Evolutionary conservation across 2,113 vertebrate genomes (phyloP), one percentile per base, ranked within the genome.

Genomic region (Apteryx owenii): DNA sequence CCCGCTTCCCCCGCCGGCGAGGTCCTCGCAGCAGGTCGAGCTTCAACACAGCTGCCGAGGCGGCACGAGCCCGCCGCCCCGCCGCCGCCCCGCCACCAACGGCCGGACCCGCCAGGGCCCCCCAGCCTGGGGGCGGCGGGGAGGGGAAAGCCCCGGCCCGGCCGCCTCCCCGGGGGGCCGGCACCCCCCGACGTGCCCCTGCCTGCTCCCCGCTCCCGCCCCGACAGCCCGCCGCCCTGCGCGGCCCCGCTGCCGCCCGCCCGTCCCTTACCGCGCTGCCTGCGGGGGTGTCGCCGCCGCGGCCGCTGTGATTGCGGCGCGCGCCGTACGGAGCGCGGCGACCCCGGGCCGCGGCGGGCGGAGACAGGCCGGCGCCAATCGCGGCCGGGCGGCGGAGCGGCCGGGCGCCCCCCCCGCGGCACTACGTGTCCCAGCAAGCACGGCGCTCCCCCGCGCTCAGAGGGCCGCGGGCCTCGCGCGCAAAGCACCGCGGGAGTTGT

Each of bases 401-500:
- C 75, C 40, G 8, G 17, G 10, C 20, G 0, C 5, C 1, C 6
- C 0, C 25, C 2, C 2, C 0, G 15, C 53, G 5, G 7, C 40
- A 95, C 94, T 97, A 91, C 81, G 29, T 4, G 21, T 23, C 85
- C 94, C 93, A 46, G 46, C 64, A 28, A 40, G 29, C 26, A n/a
- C 7, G 0, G 51, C 40, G 23, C 12, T 3, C 1, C 4, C 3
- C 4, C 14, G 3, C 1, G 0, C 31, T 3, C 6, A 1, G 7
- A 6, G 3, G 1, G 20, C 7, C 0, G 38, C 2, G 8, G 3
- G 26, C 0, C 0, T 7, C 6, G 36, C 2, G 70, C 61, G 87
- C 95, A 78, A 62, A 48, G 95, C 78, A 36, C 60, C 1, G 1
- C 7, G 96, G 94, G 95, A 88, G 15, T 9, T 60, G 88, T 69